phyloP scores from a whole-genome alignment of 2,113 vertebrate genomes.

The Aviceda subcristata region DNA sequence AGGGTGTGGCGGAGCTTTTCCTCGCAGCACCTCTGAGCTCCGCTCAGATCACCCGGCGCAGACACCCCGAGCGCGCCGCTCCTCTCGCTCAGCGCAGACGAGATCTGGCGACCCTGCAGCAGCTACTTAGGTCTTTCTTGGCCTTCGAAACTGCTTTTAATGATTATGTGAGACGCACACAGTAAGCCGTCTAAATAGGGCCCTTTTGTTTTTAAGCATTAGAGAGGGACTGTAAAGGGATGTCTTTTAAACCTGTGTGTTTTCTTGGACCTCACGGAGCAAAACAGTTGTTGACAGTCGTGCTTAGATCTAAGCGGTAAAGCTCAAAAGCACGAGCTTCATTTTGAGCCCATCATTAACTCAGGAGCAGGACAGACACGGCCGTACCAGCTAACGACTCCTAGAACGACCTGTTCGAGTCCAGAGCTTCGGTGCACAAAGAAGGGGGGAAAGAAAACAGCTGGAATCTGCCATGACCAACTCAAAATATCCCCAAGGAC shows the following conservation, averaged over 20 bases:
- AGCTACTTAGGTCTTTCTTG: neutral
- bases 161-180: neutral
- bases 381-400: neutral
- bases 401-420: accelerated
- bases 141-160: neutral
- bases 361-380: neutral
- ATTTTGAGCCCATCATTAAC: neutral
- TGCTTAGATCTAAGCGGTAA: neutral
- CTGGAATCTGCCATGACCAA: neutral
- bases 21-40: neutral
- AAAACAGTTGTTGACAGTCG: neutral
- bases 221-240: neutral
- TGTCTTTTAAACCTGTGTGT: neutral
- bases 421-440: neutral
- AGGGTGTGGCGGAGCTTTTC: constrained; percentile 21
- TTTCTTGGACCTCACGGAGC: neutral
- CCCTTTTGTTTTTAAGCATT: neutral
- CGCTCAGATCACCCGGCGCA: neutral
- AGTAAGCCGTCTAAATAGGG: neutral
- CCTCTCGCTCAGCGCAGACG: neutral
- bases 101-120: neutral
- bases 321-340: neutral
- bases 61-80: neutral
- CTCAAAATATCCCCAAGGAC: neutral
- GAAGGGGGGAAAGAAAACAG: neutral